Evolutionary conservation across 2,888 invertebrate species (phyloP).

Genomic region (Acanthoscelides obtectus): DNA sequence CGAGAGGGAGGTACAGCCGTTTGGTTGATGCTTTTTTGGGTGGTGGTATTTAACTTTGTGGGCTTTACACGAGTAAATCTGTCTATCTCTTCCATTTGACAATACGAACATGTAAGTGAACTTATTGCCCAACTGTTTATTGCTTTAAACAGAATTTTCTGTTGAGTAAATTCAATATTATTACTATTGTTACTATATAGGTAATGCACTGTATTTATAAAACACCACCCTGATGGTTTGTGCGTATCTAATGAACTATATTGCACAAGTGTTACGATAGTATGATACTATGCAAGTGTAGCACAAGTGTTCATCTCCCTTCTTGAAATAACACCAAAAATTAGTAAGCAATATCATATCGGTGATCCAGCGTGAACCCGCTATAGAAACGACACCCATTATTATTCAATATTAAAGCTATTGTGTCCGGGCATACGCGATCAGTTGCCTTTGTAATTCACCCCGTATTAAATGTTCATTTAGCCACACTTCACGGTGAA

Average conservation of each 20-base stretch:
- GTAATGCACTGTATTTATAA: background rate
- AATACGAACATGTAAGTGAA: no score
- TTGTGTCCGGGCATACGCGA: background rate
- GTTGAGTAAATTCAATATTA: no score
- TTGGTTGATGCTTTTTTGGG: no score
- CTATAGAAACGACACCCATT: background rate
- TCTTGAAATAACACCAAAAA: background rate
- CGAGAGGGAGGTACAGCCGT: no score
- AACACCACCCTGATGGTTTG: background rate
- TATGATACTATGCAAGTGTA: background rate
- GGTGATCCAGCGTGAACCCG: background rate
- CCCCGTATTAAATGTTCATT: conserved; percentile 47
- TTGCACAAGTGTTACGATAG: background rate
- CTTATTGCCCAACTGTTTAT: no score
- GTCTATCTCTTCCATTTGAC: no score
- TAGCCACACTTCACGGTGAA: conserved; percentile 36
- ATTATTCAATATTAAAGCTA: background rate
- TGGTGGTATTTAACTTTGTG: no score
- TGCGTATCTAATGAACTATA: background rate
- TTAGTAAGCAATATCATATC: background rate
- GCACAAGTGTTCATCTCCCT: background rate
- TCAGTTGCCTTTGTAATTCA: conserved; percentile 36
- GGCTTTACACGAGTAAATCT: no score
- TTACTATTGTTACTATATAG: no score
- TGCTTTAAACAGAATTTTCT: no score